Conservation (phyloP, 1,140 invertebrate species). For the Cotesia chilonis region DNA sequence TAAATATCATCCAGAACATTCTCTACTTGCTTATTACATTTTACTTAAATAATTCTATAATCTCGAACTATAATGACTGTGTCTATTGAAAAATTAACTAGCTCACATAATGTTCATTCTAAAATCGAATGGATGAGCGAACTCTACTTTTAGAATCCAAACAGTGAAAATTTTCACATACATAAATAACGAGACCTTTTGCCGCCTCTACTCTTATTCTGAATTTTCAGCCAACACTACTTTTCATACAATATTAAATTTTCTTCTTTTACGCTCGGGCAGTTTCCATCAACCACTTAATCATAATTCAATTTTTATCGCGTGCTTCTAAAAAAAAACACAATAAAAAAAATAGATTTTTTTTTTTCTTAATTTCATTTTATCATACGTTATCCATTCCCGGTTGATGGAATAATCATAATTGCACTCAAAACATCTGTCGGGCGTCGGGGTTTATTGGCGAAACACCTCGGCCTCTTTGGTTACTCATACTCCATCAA, state of each 20-base stretch:
- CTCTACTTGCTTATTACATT: slow-evolving; percentile 9
- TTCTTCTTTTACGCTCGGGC: slow-evolving; percentile 4
- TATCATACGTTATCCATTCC: slow-evolving; percentile 24
- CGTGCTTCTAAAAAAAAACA: no score
- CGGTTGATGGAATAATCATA: slow-evolving; percentile 41
- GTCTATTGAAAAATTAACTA: background rate
- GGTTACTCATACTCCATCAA: slow-evolving; percentile 28
- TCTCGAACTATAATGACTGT: background rate
- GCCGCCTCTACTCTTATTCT: slow-evolving; percentile 24
- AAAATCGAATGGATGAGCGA: slow-evolving; percentile 34
- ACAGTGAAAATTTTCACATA: slow-evolving; percentile 19
- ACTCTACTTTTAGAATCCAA: slow-evolving; percentile 42
- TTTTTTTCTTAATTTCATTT: slow-evolving; percentile 24
- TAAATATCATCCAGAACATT: slow-evolving; percentile 16
- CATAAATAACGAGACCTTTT: background rate
- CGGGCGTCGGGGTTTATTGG: slow-evolving; percentile 16
- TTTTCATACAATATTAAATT: slow-evolving; percentile 8
- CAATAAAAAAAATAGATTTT: no score
- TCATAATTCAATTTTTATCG: slow-evolving; percentile 9
- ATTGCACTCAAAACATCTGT: slow-evolving; percentile 37
- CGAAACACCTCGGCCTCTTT: slow-evolving; percentile 14
- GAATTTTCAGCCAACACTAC: background rate
- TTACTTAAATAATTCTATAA: background rate
- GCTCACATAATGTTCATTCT: slow-evolving; percentile 35
- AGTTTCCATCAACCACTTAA: slow-evolving; percentile 14